Evolutionary conservation across 2,888 invertebrate genomes (phyloP).

Genomic region (Onchidella celtica): DNA sequence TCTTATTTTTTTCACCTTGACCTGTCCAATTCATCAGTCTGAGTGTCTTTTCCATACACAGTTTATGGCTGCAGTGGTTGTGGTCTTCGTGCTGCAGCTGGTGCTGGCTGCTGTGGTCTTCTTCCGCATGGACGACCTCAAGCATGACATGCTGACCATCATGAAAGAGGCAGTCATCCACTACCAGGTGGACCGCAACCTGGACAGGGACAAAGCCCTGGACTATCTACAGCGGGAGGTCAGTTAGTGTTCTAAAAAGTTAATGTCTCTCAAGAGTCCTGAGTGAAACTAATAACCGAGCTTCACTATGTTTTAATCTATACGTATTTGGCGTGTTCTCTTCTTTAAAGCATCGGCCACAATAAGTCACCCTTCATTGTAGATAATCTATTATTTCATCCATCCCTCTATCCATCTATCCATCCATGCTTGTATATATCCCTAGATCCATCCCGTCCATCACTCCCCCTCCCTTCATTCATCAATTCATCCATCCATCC

Average conservation of each 20-base stretch:
- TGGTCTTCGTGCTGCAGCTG: slow-evolving; percentile 61
- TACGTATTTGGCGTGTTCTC: background rate
- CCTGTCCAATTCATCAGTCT: no score
- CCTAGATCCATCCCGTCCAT: no score
- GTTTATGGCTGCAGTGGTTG: slow-evolving; percentile 55
- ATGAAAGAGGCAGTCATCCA: slow-evolving; percentile 53
- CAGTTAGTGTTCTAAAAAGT: no score
- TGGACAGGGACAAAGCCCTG: slow-evolving; percentile 46
- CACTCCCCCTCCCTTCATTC: no score
- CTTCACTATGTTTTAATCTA: background rate
- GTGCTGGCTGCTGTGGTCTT: slow-evolving; percentile 60
- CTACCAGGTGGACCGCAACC: slow-evolving; percentile 51
- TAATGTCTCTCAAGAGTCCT: background rate
- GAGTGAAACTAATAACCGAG: background rate
- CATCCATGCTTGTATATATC: no score
- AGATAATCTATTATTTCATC: no score
- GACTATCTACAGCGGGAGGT: slow-evolving; percentile 58
- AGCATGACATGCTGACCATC: slow-evolving; percentile 53
- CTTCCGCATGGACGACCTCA: slow-evolving; percentile 59
- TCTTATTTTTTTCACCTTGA: no score
- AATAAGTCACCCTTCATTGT: no score
- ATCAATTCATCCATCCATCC: no score
- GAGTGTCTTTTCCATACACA: no score
- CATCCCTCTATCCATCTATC: no score
- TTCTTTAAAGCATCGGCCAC: background rate